These are phyloP conservation scores for Odocoileus virginianus DNA, from an alignment of 2,113 vertebrate genomes.

Conservation along the genomic window DNA sequence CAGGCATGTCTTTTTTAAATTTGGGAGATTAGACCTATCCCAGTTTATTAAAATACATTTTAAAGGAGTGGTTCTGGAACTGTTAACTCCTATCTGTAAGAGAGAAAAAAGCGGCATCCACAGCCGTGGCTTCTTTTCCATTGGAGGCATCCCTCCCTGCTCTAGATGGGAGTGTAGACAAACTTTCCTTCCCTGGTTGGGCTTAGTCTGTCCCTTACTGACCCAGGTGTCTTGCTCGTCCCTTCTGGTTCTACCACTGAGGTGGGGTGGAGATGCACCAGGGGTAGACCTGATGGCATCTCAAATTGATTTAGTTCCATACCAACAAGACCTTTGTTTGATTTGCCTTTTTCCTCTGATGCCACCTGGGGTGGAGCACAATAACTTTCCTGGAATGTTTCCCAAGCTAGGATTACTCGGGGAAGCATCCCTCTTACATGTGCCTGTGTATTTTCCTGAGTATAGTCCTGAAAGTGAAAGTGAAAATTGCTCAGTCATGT, in stretches of 20 bases:
- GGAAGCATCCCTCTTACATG: neutral
- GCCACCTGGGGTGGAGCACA: neutral
- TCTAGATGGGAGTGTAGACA: neutral
- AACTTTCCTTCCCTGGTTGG: neutral
- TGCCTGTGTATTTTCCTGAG: neutral
- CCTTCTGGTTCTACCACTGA: neutral
- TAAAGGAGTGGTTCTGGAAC: neutral
- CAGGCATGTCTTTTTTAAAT: neutral
- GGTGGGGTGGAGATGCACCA: neutral
- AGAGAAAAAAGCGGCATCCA: neutral
- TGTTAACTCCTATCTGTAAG: neutral
- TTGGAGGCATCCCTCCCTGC: neutral
- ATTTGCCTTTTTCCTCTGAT: neutral
- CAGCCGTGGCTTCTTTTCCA: neutral
- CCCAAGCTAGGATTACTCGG: neutral
- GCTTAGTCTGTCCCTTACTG: neutral
- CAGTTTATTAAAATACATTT: neutral
- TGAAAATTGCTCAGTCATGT: neutral
- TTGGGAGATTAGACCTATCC: neutral
- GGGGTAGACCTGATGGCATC: neutral
- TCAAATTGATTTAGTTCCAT: neutral
- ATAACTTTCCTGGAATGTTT: neutral
- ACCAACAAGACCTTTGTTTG: neutral
- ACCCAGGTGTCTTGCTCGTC: neutral
- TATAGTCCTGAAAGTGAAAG: neutral